phyloP scores from a whole-genome alignment of 2,113 vertebrate genomes.

The Todiramphus saurophagus region DNA sequence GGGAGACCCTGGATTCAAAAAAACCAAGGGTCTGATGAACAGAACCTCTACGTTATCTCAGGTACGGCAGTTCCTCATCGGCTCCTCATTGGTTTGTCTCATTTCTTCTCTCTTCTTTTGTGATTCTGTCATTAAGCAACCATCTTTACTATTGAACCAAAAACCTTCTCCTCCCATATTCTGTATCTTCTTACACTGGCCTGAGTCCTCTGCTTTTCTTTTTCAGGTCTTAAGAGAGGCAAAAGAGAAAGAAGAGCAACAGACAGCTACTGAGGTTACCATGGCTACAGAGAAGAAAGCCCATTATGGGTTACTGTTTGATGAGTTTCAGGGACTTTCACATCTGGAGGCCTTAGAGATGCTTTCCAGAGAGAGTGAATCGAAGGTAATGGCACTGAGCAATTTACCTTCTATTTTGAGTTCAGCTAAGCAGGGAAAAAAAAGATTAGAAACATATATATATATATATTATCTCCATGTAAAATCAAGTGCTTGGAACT shows the following conservation, averaged over 20 bases:
- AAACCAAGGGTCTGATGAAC: conserved; percentile 91
- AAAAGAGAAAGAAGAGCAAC: conserved; percentile 90
- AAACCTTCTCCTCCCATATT: background rate
- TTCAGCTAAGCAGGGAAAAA: background rate
- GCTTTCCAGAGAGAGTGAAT: conserved; percentile 92
- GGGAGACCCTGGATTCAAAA: conserved; percentile 95
- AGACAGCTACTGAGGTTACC: conserved; percentile 73
- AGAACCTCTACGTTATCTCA: conserved; percentile 90
- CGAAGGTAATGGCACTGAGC: conserved; percentile 83
- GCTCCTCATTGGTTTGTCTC: background rate
- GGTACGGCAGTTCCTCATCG: conserved; percentile 65
- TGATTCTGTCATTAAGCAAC: background rate
- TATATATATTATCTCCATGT: background rate
- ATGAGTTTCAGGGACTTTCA: conserved; percentile 95
- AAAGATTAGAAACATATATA: background rate
- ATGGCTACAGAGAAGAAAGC: conserved; percentile 83
- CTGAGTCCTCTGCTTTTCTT: conserved; percentile 45
- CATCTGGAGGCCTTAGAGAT: conserved; percentile 97
- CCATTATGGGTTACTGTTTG: conserved; percentile 96
- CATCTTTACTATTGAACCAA: background rate
- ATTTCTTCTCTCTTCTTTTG: background rate
- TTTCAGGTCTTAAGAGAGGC: conserved; percentile 91
- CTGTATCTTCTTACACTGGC: background rate
- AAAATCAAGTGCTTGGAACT: conserved; percentile 4
- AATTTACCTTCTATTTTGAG: conserved; percentile 46